A percentile compares a stretch with the other conserved stretches of the same genome.
phyloP scores from a whole-genome alignment of 2,113 vertebrate genomes.

The Oncorhynchus mykiss region DNA sequence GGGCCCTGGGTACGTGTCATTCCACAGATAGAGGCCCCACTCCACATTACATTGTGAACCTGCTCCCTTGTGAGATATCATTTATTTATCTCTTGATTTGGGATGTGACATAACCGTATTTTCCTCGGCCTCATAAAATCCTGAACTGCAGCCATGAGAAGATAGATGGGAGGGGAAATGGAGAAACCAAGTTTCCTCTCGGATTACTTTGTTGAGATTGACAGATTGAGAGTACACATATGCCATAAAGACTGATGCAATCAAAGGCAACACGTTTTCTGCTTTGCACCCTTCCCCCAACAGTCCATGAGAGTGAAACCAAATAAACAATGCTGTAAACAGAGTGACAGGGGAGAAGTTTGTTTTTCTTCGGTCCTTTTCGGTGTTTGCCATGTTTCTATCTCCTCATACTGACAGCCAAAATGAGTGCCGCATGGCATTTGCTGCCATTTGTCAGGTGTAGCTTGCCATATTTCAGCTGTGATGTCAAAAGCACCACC shows the following conservation, averaged over 20 bases:
- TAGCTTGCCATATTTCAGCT: constrained; percentile 36
- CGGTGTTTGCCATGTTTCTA: constrained; percentile 1
- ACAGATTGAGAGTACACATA: constrained; percentile 64
- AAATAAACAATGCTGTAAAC: not conserved
- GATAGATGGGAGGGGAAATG: constrained; percentile 39
- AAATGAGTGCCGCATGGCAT: constrained; percentile 41
- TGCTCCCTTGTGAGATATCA: not conserved
- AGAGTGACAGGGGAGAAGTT: constrained; percentile 3
- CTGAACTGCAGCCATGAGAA: constrained; percentile 28
- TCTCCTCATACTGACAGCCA: constrained; percentile 17
- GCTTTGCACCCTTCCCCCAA: constrained; percentile 12
- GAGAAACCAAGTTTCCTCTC: constrained; percentile 7
- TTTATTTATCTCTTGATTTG: constrained; percentile 16
- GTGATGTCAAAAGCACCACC: constrained; percentile 26
- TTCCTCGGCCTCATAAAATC: constrained; percentile 10
- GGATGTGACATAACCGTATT: not conserved
- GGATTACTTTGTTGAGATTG: constrained; percentile 43
- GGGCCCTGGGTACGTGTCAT: constrained; percentile 1
- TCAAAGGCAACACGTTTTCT: constrained; percentile 49
- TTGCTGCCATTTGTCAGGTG: constrained; percentile 36
- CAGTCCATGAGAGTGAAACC: constrained; percentile 24
- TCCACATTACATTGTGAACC: constrained; percentile 2
- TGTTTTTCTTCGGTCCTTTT: not conserved
- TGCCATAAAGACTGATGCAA: constrained; percentile 54
- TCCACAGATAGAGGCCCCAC: constrained; percentile 10